Base-by-base conservation (phyloP, 2,888 invertebrate genomes). In the Lampropteryx suffumata region DNA sequence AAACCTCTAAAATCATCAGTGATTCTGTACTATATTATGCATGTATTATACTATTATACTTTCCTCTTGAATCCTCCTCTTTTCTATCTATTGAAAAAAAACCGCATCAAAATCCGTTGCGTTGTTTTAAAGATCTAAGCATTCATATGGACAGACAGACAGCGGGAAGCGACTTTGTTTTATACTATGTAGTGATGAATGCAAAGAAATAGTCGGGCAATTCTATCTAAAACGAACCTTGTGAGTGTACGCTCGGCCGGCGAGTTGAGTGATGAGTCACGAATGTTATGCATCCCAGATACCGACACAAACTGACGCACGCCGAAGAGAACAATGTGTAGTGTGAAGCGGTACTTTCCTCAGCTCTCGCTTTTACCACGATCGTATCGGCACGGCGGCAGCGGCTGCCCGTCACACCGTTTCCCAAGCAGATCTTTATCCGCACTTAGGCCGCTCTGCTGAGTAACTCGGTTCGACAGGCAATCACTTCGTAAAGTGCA, bases 401-500 rank as follows among this genome's bases (percentile, higher is more conserved):
- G 60, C 55, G 53, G 55, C 61, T 59, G 64, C 59, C 65, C 62
- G 67, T 65, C 72, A 73, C 69, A 73, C 57, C 57, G 59, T 71
- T 64, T 67, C 65, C 57, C 43, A 59, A 71, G 64, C 68, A 74
- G 82, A 83, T 82, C 73, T 72, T 76, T 82, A 79, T 82, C 80
- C 69, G 71, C 77, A 75, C 80, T 81, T 79, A 76, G 74, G 67
- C 74, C 69, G 70, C 69, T 65, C 69, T 70, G 67, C 66, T 76
- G 76, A 79, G 81, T 83, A 84, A 84, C 81, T 79, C 71, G 73
- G 73, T 82, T 86, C 79, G 84, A 82, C 82, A 82, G 80, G 80
- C 84, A 82, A 87, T 88, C 84, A 79, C 65, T 83, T 79, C 76
- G 76, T 71, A 79, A 86, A 89, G 88, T 88, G 88, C 86, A 89